Evolutionary conservation across 2,888 invertebrate species (phyloP).

Genomic region (Drosophila formosana): DNA sequence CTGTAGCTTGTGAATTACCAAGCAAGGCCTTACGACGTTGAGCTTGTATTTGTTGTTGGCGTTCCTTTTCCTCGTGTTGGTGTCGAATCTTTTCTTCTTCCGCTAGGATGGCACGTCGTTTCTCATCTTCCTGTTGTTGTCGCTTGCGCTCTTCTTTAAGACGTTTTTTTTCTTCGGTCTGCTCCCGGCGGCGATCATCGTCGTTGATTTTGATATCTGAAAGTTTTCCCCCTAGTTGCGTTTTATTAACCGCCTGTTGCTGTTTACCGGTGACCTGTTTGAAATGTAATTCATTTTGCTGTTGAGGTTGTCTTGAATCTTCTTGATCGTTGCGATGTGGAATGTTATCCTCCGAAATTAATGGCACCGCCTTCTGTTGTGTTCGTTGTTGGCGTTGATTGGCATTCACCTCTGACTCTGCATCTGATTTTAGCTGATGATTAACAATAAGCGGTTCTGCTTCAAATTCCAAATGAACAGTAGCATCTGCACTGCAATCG

Average conservation of each 20-base stretch:
- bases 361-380: neutral
- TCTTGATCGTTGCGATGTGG: constrained; percentile 15
- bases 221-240: constrained; percentile 33
- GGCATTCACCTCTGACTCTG: neutral
- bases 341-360: neutral
- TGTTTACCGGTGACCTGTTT: constrained; percentile 13
- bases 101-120: constrained; percentile 68
- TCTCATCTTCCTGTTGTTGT: constrained; percentile 82
- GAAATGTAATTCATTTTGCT: constrained; percentile 10
- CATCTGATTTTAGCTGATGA: constrained; percentile 13
- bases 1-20: constrained; percentile 43
- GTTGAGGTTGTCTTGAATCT: constrained; percentile 32
- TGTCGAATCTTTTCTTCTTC: constrained; percentile 84
- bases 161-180: constrained; percentile 79
- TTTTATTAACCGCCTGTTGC: constrained; percentile 1
- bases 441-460: constrained; percentile 5
- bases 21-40: constrained; percentile 83
- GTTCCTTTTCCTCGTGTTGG: constrained; percentile 82
- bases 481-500: constrained; percentile 7
- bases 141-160: constrained; percentile 83
- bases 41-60: constrained; percentile 84
- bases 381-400: constrained; percentile 8
- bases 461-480: constrained; percentile 23
- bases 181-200: constrained; percentile 81
- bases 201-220: constrained; percentile 49